Evolutionary conservation across 2,888 invertebrate genomes (phyloP).

Genomic region (Brachyptera putata): DNA sequence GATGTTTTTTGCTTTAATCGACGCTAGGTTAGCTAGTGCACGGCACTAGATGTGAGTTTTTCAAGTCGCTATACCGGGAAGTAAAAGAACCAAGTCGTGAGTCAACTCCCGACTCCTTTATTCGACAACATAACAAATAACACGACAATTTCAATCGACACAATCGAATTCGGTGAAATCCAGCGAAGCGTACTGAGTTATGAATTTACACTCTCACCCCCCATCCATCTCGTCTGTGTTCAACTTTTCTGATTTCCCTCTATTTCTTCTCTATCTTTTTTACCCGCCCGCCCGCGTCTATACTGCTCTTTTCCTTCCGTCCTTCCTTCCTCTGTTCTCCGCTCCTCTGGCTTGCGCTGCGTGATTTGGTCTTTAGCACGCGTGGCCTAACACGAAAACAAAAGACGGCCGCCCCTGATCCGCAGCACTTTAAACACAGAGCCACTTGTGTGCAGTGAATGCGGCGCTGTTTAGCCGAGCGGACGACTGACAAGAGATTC

Average conservation of each 20-base stretch:
- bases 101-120: too few relatives aligned
- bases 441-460: slow-evolving; percentile 27
- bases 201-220: background rate
- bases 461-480: slow-evolving; percentile 34
- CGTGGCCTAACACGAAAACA: slow-evolving; percentile 18
- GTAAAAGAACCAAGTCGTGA: too few relatives aligned
- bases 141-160: background rate
- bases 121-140: too few relatives aligned
- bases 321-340: slow-evolving; percentile 25
- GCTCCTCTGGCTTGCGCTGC: background rate
- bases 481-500: slow-evolving; percentile 37
- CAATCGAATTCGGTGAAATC: background rate
- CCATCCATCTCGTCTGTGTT: too few relatives aligned
- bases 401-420: slow-evolving; percentile 13
- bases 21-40: too few relatives aligned
- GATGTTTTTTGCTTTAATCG: too few relatives aligned
- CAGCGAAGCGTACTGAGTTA: background rate
- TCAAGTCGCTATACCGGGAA: too few relatives aligned
- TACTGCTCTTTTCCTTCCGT: slow-evolving; percentile 25
- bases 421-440: slow-evolving; percentile 21
- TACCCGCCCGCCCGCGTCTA: slow-evolving; percentile 22
- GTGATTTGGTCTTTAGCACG: slow-evolving; percentile 21
- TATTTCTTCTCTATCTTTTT: slow-evolving; percentile 12
- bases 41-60: too few relatives aligned
- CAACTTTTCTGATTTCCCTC: slow-evolving; percentile 4